These are phyloP conservation scores for Platypus cylindrus DNA, from an alignment of 2,888 invertebrate genomes.

Conservation along the genomic window DNA sequence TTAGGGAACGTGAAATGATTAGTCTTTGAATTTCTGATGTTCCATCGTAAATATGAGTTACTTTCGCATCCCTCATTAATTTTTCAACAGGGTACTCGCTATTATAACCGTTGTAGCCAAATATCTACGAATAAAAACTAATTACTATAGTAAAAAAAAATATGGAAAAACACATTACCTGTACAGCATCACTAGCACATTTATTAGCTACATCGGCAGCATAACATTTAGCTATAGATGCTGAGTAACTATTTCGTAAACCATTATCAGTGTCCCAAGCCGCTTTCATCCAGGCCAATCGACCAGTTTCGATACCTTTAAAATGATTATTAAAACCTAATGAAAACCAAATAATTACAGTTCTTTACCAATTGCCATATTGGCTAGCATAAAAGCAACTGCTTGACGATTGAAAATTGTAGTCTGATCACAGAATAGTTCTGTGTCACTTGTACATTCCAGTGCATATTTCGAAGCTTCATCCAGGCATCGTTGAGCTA, in stretches of 20 bases:
- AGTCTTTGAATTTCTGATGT: no score
- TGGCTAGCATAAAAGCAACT: conserved; percentile 86
- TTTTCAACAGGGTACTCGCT: conserved; percentile 97
- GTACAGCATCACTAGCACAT: conserved; percentile 86
- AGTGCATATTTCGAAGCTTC: conserved; percentile 85
- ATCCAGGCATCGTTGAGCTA: conserved; percentile 75
- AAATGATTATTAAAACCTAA: no score
- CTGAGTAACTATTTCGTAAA: conserved; percentile 71
- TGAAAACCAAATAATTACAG: no score
- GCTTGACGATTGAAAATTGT: conserved; percentile 78
- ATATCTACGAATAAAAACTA: conserved; percentile 42
- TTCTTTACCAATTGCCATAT: conserved; percentile 90
- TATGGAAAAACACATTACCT: no score
- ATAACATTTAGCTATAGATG: conserved; percentile 88
- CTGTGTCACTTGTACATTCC: conserved; percentile 88
- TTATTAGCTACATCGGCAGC: conserved; percentile 90
- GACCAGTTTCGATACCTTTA: no score
- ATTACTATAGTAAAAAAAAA: no score
- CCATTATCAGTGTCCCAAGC: conserved; percentile 90
- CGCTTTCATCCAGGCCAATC: conserved; percentile 72
- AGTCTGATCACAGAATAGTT: conserved; percentile 81
- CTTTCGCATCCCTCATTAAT: conserved; percentile 96
- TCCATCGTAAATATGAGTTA: conserved; percentile 98
- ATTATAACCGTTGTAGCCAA: conserved; percentile 94
- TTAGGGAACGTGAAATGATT: no score